These are phyloP conservation scores for Sceloporus tristichus DNA, from an alignment of 2,113 vertebrate genomes.

Conservation along the genomic window DNA sequence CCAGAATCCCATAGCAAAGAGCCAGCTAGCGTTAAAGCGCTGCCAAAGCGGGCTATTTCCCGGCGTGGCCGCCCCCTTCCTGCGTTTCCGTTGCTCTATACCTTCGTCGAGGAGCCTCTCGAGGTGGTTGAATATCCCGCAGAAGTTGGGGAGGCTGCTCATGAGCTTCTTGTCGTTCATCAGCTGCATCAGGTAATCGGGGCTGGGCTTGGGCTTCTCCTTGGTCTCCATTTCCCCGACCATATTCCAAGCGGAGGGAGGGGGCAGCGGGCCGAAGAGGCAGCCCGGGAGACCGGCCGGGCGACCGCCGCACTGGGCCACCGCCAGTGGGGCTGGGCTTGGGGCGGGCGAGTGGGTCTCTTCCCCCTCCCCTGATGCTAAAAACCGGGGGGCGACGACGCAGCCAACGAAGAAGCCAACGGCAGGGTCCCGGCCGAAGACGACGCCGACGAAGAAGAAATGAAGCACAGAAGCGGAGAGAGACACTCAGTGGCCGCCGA, in stretches of 20 bases:
- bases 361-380: no score
- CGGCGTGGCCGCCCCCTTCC: no score
- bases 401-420: slow-evolving; percentile 30
- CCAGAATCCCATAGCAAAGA: no score
- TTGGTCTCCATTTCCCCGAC: slow-evolving; percentile 98
- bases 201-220: slow-evolving; percentile 97
- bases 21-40: no score
- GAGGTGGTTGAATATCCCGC: slow-evolving; percentile 98
- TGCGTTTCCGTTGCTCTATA: slow-evolving; percentile 60
- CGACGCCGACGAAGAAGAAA: not conserved
- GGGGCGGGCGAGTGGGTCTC: no score
- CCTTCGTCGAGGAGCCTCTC: slow-evolving; percentile 97
- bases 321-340: slow-evolving; percentile 51
- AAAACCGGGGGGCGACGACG: no score
- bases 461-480: not conserved
- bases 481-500: slow-evolving; percentile 17
- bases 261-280: slow-evolving; percentile 54
- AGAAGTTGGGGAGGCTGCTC: slow-evolving; percentile 99
- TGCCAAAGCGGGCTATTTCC: no score
- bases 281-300: slow-evolving; percentile 64
- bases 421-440: slow-evolving; percentile 23
- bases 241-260: slow-evolving; percentile 83
- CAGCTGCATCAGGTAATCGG: slow-evolving; percentile 98
- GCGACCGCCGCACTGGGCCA: slow-evolving; percentile 31
- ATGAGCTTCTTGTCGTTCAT: slow-evolving; percentile 99